Evolutionary conservation across 2,797 vertebrate species (phyloP).

Genomic region (Petrocephalus sullivani): DNA sequence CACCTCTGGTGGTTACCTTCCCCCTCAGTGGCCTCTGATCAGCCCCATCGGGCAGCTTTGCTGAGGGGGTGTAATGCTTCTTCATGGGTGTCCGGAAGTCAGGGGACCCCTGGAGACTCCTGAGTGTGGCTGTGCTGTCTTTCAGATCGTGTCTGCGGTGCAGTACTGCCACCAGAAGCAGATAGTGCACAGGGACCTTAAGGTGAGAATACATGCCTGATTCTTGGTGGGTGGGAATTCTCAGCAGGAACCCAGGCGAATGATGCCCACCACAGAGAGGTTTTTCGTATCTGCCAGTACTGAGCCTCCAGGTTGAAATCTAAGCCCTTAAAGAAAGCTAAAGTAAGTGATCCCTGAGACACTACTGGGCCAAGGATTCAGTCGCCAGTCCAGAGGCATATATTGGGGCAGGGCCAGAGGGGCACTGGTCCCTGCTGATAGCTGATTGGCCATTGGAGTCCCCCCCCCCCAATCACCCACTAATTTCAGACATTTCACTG

Average conservation of each 20-base stretch:
- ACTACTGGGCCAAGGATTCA: neutral
- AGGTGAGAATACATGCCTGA: slow-evolving; percentile 60
- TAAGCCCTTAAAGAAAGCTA: neutral
- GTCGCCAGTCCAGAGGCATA: neutral
- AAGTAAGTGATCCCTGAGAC: neutral
- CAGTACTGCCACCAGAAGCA: slow-evolving; percentile 94
- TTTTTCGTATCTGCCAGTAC: neutral
- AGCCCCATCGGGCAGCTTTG: neutral
- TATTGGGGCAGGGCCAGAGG: neutral
- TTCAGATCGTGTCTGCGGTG: slow-evolving; percentile 93
- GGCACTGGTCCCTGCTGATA: neutral
- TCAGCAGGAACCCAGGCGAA: neutral
- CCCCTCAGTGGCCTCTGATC: neutral
- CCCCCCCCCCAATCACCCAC: neutral
- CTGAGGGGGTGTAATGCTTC: neutral
- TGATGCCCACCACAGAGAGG: neutral
- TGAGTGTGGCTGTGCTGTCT: slow-evolving; percentile 29
- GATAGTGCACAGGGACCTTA: slow-evolving; percentile 92
- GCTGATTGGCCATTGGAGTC: neutral
- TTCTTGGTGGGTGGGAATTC: neutral
- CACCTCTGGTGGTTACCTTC: too few relatives aligned
- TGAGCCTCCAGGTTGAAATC: neutral
- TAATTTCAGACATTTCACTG: neutral
- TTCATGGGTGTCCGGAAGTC: neutral
- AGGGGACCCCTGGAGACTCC: neutral